Evolutionary conservation across 2,888 invertebrate species (phyloP), one percentile per base, ranked within the genome.

Genomic region (Lasius fuliginosus): DNA sequence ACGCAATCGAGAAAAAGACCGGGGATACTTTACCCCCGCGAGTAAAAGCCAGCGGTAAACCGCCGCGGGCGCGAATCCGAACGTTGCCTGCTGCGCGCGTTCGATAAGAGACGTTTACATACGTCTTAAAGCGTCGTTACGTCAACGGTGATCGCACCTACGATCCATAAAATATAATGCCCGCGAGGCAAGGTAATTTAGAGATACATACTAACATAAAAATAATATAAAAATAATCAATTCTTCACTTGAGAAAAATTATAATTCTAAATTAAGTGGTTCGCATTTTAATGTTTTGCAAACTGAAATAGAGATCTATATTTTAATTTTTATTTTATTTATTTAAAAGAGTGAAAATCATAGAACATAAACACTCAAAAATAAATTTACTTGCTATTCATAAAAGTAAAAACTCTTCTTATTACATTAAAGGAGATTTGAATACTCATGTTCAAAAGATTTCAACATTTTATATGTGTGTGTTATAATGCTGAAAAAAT

Each of bases 91-190:
- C 81, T 76, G 49, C 74, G 49, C 79, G 49, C 87, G 53, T 53
- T 90, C 88, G 90, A 90, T 90, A 90, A 90, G 90, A 84, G 74
- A 90, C 87, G 90, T 90, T 88, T 90, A 90, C 90, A 90, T 90
- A 88, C 87, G 88, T 88, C 88, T 89, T 86, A 90, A 90, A 86
- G 69, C 82, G 85, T 87, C 89, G 88, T 89, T 86, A 84, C 90
- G 83, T 87, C 81, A 81, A 87, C 85, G 83, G 75, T 71, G 87
- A 85, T 89, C 89, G 87, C 79, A 79, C 85, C 74, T 82, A 82
- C 82, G 82, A 42, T 62, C 86, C 83, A 84, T 85, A 89, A 85
- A 83, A 71, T 64, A 33, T 67, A 75, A 83, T 74, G 65, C 74
- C 79, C 83, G 73, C 83, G 62, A 58, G 65, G 49, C 74, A 42